Base-by-base conservation (phyloP, 2,797 vertebrate genomes). In the Parambassis ranga region DNA sequence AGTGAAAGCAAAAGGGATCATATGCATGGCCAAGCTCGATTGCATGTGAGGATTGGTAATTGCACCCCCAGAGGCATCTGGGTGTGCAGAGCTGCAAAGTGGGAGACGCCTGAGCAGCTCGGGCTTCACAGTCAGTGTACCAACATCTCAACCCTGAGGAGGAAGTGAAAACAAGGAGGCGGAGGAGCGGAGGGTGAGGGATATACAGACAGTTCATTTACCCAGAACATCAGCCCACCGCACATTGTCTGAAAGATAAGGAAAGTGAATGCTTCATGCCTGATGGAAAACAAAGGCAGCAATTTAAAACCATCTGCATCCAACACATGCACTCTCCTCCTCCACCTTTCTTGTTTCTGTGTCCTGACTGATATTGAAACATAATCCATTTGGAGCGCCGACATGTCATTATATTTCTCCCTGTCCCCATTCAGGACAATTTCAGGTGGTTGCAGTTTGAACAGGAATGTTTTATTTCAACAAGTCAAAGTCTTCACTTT, bases 271-370 rank as follows among this genome's bases (percentile, higher is more conserved):
- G 84, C 87, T 90, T 92, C 87, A 87, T 80, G 86, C 77, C 85
- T 89, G 90, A 92, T 92, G 88, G 91, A 81, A 92, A 92, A 92
- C 92, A 93, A 93, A 93, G 88, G 87, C 87, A 87, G 90, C 90
- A 93, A 92, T 93, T 93, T 93, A 88, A 93, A 92, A 89, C 83
- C 92, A 91, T 92, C 90, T 90, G 87, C 90, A 90, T 92, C 87
- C 76, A 84, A 82, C 86, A 82, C 81, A 80, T 79, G 83, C 84
- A 44, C 72, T 62, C 80, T 62, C 67, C 64, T 59, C 64, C 70
- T 61, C 65, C 77, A 60, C 62, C 75, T 64, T 71, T 75, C 61
- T n/a, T 39, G 71, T 77, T 74, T 73, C 76, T 88, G 82, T 85
- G 87, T 90, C 90, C 84, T 81, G 84, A 76, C 88, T 92, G 85